These are phyloP conservation scores for Propithecus deckenii DNA, from an alignment of 2,797 vertebrate species.

Conservation along the genomic window DNA sequence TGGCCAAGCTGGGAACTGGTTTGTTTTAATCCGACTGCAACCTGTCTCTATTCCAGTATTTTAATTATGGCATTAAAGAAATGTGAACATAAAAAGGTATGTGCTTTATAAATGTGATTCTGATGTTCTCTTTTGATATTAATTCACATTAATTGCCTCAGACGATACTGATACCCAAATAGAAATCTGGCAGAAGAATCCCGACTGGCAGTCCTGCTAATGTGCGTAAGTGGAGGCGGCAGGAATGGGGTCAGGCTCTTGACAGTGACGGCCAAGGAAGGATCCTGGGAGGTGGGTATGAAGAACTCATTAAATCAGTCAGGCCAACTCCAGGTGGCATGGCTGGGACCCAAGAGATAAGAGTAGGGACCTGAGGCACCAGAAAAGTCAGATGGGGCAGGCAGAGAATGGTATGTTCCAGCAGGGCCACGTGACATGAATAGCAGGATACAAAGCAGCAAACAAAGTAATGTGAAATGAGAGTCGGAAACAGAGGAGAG, in stretches of 20 bases:
- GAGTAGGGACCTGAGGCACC: constrained; percentile 32
- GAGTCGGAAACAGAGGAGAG: background rate
- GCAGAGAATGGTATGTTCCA: background rate
- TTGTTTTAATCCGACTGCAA: background rate
- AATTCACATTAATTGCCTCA: constrained; percentile 51
- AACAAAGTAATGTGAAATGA: background rate
- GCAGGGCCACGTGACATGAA: background rate
- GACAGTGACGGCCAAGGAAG: background rate
- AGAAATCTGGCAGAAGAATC: constrained; percentile 33
- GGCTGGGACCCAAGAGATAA: constrained; percentile 31
- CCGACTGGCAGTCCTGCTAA: background rate
- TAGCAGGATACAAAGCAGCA: background rate
- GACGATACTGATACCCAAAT: constrained; percentile 45
- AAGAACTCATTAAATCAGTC: background rate
- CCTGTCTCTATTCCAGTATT: constrained; percentile 15
- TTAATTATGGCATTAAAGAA: constrained; percentile 30
- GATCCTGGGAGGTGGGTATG: background rate
- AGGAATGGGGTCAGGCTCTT: constrained; percentile 36
- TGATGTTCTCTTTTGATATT: constrained; percentile 67
- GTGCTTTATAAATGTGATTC: constrained; percentile 28
- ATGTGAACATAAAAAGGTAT: constrained; percentile 1
- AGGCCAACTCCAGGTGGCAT: background rate
- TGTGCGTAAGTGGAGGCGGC: background rate
- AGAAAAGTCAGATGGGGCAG: background rate
- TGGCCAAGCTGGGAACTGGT: background rate